These are phyloP conservation scores for Gymnothorax javanicus DNA, from an alignment of 2,797 vertebrate genomes.

Conservation along the genomic window DNA sequence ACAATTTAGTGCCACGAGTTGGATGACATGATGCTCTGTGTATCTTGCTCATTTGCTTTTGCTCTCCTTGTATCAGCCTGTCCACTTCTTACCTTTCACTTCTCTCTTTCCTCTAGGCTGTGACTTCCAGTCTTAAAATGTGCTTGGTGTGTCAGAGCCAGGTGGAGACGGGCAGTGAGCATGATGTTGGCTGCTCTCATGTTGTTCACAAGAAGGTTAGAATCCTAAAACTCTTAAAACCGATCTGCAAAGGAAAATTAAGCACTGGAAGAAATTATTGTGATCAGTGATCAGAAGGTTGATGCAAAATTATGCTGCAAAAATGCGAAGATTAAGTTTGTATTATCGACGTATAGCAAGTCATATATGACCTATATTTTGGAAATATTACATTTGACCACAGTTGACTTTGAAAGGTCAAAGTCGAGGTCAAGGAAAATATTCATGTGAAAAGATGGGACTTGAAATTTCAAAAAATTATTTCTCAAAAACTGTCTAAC, in stretches of 20 bases:
- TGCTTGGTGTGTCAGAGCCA: slow-evolving; percentile 92
- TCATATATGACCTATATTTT: too few species aligned
- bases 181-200: slow-evolving; percentile 84
- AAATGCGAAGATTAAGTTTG: not conserved
- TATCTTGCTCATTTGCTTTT: not conserved
- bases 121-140: slow-evolving; percentile 67
- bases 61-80: not conserved
- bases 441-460: too few species aligned
- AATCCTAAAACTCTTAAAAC: not conserved
- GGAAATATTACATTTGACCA: too few species aligned
- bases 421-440: too few species aligned
- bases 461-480: too few species aligned
- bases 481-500: too few species aligned
- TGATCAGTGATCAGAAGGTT: not conserved
- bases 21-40: not conserved
- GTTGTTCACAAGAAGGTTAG: slow-evolving; percentile 85
- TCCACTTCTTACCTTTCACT: not conserved
- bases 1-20: not conserved
- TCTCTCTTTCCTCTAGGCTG: not conserved
- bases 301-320: not conserved
- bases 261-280: not conserved
- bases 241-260: not conserved
- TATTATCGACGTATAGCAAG: not conserved
- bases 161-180: slow-evolving; percentile 78
- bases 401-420: too few species aligned